Evolutionary conservation across 2,797 vertebrate genomes (phyloP), one percentile per base, ranked within the genome.

Genomic region (Sebastes matsubarae): DNA sequence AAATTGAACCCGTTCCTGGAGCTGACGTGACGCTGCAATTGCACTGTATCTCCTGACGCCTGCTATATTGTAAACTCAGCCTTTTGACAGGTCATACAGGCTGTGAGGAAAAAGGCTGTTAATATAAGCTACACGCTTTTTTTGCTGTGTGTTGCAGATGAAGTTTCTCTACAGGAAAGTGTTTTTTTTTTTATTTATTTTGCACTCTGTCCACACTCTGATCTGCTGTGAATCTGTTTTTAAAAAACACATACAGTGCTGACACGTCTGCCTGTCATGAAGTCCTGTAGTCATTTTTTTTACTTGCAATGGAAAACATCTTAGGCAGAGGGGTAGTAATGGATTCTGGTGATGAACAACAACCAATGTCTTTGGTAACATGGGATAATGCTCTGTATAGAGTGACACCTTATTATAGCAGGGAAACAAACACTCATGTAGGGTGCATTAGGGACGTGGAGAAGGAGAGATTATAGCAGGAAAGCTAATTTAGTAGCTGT

Each of bases 71-170:
- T 85, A 80, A 88, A 83, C 60, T 63, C 77, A 73, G 59, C 80
- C 72, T 69, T 84, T 57, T 93, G 91, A 93, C 90, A 89, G 84
- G 75, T 88, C 76, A 75, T 73, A 64, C 63, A 68, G 54, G 70
- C 80, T 29, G 80, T 67, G 79, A 75, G 72, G 85, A 87, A 80
- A 52, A 63, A 52, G 32, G 76, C 82, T 82, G 75, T 87, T 85
- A 86, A 91, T 89, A 86, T 72, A 72, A 78, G 52, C 77, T 81
- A 87, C 75, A 86, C 70, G 65, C 79, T 61, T 75, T 61, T 75
- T 84, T 82, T 52, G 18, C 68, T 72, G 72, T 80, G 57, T 89
- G 59, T 74, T 81, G 79, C 74, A 87, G 83, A 88, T 83, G 83
- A 79, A 60, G 2, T 79, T 81, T 80, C 66, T 54, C 36, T 55